These are phyloP conservation scores for Lasioglossum figueresi DNA, from an alignment of 2,888 invertebrate species.

Conservation along the genomic window DNA sequence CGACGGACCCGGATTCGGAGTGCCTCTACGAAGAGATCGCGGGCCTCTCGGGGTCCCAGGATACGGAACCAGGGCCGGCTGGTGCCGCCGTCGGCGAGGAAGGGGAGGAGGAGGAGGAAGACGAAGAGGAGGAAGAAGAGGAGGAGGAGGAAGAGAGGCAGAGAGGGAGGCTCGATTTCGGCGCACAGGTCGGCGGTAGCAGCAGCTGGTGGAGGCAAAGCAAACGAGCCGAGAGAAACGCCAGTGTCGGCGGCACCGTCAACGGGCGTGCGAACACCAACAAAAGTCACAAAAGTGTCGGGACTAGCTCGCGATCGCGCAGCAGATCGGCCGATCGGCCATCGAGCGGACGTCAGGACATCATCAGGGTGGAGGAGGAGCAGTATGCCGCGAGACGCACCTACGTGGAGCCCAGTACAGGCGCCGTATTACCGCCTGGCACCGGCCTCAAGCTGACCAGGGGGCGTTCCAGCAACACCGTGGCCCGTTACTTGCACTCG, in stretches of 20 bases:
- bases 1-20: constrained; percentile 82
- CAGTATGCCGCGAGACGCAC: constrained; percentile 81
- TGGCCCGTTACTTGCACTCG: constrained; percentile 82
- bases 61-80: constrained; percentile 70
- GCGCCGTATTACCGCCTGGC: constrained; percentile 82
- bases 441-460: constrained; percentile 84
- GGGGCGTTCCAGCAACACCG: constrained; percentile 78
- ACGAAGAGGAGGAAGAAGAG: constrained; percentile 70
- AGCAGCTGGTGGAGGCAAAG: constrained; percentile 65
- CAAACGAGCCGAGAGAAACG: constrained; percentile 41
- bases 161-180: constrained; percentile 62
- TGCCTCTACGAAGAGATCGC: constrained; percentile 83
- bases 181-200: constrained; percentile 68
- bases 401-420: constrained; percentile 78
- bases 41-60: constrained; percentile 79
- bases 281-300: constrained; percentile 46
- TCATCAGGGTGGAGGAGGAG: constrained; percentile 80
- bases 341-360: constrained; percentile 60
- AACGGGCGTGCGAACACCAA: constrained; percentile 35
- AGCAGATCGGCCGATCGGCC: constrained; percentile 68
- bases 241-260: constrained; percentile 39
- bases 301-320: constrained; percentile 64
- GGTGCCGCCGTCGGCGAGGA: constrained; percentile 66
- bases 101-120: constrained; percentile 79
- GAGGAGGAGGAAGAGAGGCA: constrained; percentile 78